Percentiles rank a stretch among this genome's conserved stretches.
phyloP scores from a whole-genome alignment of 53 echinoderm and acorn worm genomes.

The Hippasteria phrygiana region DNA sequence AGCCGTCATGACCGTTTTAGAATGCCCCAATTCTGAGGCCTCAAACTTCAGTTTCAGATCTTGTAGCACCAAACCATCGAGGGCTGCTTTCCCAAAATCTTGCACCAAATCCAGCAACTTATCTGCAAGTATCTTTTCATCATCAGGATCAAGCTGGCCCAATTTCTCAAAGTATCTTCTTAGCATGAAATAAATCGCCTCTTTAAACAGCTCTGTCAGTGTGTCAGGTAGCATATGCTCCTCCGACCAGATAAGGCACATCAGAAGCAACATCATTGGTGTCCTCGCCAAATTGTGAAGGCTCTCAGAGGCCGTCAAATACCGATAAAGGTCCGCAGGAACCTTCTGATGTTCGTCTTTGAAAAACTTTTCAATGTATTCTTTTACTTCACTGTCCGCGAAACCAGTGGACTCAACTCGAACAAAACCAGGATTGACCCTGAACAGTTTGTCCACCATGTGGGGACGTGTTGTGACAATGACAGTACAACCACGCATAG shows the following conservation, averaged over 20 bases:
- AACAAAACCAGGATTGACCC: background rate
- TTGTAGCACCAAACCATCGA: constrained; percentile 30
- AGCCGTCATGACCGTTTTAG: background rate
- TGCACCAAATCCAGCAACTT: background rate
- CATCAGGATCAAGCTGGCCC: background rate
- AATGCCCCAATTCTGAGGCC: background rate
- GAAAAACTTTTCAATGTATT: constrained; percentile 60
- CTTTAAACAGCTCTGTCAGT: constrained; percentile 11
- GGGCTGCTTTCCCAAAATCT: constrained; percentile 9
- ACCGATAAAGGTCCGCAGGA: background rate
- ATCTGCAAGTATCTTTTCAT: background rate
- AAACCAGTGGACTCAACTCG: constrained; percentile 16
- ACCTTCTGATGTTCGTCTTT: background rate
- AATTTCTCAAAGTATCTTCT: constrained; percentile 4
- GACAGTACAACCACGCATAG: constrained; percentile 26
- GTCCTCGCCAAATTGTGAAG: constrained; percentile 14
- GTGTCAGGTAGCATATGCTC: constrained; percentile 26
- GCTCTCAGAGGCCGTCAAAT: background rate
- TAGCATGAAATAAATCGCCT: constrained; percentile 10
- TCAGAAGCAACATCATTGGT: constrained; percentile 42
- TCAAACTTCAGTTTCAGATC: background rate
- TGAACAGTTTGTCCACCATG: constrained; percentile 17
- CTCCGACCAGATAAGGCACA: constrained; percentile 41
- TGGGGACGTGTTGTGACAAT: constrained; percentile 59
- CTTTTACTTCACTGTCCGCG: constrained; percentile 11